phyloP scores from a whole-genome alignment of 2,888 invertebrate genomes.

The Patella pellucida region DNA sequence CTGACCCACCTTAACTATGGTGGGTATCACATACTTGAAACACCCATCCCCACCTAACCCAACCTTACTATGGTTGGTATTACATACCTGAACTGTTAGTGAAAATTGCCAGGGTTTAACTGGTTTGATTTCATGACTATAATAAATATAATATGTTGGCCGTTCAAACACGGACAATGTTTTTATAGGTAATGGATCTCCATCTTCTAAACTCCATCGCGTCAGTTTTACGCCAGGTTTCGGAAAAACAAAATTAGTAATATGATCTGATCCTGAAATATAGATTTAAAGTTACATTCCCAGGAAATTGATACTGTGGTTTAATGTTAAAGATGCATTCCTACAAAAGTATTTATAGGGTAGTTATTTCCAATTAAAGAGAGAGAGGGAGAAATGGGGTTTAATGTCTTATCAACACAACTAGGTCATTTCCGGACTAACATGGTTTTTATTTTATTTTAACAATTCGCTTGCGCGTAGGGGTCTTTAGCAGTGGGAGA shows the following conservation, averaged over 20 bases:
- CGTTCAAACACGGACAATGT: conserved; percentile 76
- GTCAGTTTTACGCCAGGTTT: conserved; percentile 74
- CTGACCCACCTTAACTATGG: not conserved
- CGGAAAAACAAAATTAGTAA: conserved; percentile 79
- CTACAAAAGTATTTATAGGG: too few relatives aligned
- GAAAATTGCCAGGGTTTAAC: conserved; percentile 75
- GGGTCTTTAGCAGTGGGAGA: too few relatives aligned
- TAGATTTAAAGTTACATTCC: too few relatives aligned
- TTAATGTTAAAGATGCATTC: too few relatives aligned
- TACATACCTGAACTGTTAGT: conserved; percentile 76
- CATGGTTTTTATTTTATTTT: too few relatives aligned
- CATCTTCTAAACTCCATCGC: conserved; percentile 76
- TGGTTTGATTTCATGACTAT: conserved; percentile 77
- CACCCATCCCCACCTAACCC: not conserved
- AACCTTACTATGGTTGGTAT: not conserved
- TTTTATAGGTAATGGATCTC: conserved; percentile 72
- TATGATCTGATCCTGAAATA: conserved; percentile 78
- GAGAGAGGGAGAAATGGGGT: too few relatives aligned
- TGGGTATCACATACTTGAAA: not conserved
- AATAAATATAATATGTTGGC: conserved; percentile 80
- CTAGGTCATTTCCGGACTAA: too few relatives aligned
- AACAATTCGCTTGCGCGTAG: too few relatives aligned
- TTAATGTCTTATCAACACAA: too few relatives aligned
- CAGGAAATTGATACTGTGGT: too few relatives aligned
- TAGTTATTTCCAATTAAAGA: too few relatives aligned